Evolutionary conservation across 2,113 vertebrate genomes (phyloP).

Genomic region (Phocoena phocoena): DNA sequence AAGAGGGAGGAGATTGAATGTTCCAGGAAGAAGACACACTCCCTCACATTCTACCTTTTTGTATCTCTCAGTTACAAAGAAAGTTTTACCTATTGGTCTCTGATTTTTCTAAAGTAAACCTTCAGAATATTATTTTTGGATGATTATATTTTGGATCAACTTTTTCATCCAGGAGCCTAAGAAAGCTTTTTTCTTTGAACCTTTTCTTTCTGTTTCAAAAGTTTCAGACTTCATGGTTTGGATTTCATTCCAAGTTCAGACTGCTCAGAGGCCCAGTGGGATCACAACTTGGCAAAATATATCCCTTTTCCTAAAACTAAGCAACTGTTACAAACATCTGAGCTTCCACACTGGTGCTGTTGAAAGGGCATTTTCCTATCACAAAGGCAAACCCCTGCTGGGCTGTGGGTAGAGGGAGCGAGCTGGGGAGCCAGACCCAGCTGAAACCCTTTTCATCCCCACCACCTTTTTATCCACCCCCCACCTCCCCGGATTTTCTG

Average conservation of each 20-base stretch:
- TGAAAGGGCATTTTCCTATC: slow-evolving; percentile 65
- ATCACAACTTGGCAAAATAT: slow-evolving; percentile 63
- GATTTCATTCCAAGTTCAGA: slow-evolving; percentile 52
- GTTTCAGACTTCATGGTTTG: slow-evolving; percentile 39
- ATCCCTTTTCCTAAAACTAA: slow-evolving; percentile 62
- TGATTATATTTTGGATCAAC: slow-evolving; percentile 44
- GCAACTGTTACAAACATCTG: slow-evolving; percentile 57
- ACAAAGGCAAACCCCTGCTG: slow-evolving; percentile 48
- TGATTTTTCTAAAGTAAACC: slow-evolving; percentile 45
- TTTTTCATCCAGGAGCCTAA: slow-evolving; percentile 33
- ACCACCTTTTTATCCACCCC: background rate
- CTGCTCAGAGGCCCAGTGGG: slow-evolving; percentile 43
- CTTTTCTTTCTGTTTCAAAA: background rate
- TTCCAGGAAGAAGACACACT: background rate
- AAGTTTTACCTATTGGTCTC: background rate
- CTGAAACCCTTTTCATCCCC: slow-evolving; percentile 20
- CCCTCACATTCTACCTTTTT: background rate
- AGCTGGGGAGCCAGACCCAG: background rate
- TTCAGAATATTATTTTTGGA: slow-evolving; percentile 48
- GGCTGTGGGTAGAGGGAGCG: background rate
- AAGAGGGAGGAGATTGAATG: background rate
- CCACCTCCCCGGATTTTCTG: background rate
- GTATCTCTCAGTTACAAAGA: background rate
- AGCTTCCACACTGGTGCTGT: slow-evolving; percentile 38
- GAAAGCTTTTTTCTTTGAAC: slow-evolving; percentile 62